phyloP scores from a whole-genome alignment of 2,797 vertebrate genomes.

The Chromis chromis region DNA sequence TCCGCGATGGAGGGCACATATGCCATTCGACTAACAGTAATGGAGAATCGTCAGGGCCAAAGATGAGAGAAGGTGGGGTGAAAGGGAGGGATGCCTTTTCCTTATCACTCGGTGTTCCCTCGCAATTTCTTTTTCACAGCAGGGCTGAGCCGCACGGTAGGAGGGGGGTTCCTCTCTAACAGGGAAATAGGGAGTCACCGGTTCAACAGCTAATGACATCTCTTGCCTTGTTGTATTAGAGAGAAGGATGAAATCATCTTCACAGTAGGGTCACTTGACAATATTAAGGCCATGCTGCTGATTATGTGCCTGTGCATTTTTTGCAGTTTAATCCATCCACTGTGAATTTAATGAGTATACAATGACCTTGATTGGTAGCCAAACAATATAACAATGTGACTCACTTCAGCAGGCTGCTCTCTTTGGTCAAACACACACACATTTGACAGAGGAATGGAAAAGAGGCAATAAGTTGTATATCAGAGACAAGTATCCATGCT shows the following conservation, averaged over 20 bases:
- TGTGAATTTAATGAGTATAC: slow-evolving; percentile 49
- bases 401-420: slow-evolving; percentile 6
- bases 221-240: slow-evolving; percentile 39
- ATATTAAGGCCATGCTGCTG: slow-evolving; percentile 32
- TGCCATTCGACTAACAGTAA: slow-evolving; percentile 50
- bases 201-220: slow-evolving; percentile 45
- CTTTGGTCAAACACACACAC: slow-evolving; percentile 3
- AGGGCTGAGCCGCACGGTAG: slow-evolving; percentile 11
- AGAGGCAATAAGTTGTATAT: slow-evolving; percentile 19
- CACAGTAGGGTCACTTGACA: slow-evolving; percentile 49
- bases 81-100: slow-evolving; percentile 32
- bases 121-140: slow-evolving; percentile 35
- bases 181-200: slow-evolving; percentile 36
- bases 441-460: background rate
- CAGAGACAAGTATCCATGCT: slow-evolving; percentile 20
- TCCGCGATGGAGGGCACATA: slow-evolving; percentile 56
- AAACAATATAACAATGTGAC: slow-evolving; percentile 48
- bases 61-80: slow-evolving; percentile 36
- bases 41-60: slow-evolving; percentile 45
- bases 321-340: slow-evolving; percentile 44
- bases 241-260: slow-evolving; percentile 53
- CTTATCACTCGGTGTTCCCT: slow-evolving; percentile 29
- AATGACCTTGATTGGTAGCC: slow-evolving; percentile 65
- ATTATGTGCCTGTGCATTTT: slow-evolving; percentile 41
- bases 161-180: slow-evolving; percentile 35